These are phyloP conservation scores for Pocillopora grandis DNA, from an alignment of 92 coral and sea anemone genomes.

Conservation along the genomic window DNA sequence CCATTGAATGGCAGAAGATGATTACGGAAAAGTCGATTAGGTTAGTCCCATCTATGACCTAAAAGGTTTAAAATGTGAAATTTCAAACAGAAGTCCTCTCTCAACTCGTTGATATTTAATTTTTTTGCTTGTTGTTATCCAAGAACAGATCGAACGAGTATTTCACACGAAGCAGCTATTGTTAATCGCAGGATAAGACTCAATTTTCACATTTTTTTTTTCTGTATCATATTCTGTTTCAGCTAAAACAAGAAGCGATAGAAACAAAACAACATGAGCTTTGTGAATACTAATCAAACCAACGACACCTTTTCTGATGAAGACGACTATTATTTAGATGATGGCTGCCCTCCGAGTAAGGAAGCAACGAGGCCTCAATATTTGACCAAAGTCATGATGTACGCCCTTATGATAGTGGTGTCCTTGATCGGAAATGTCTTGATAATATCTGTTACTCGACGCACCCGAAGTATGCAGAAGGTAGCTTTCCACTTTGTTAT, in stretches of 20 bases:
- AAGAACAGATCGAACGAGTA: neutral
- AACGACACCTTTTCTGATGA: conserved; percentile 12
- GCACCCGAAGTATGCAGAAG: conserved; percentile 44
- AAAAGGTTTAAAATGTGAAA: no score
- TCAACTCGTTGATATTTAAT: neutral
- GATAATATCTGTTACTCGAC: conserved; percentile 43
- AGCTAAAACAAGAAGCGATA: no score
- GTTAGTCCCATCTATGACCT: no score
- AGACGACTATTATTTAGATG: neutral
- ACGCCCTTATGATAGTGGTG: conserved; percentile 25
- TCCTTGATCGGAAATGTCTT: conserved; percentile 60
- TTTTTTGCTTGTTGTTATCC: neutral
- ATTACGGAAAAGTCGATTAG: no score
- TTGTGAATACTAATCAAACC: conserved; percentile 11
- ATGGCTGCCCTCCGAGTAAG: conserved; percentile 20
- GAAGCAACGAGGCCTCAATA: conserved; percentile 14
- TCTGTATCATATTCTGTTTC: neutral
- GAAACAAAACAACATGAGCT: conserved; percentile 7
- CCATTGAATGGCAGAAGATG: no score
- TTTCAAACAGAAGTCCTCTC: neutral
- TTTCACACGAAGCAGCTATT: neutral
- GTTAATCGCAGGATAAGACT: neutral
- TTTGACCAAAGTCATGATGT: conserved; percentile 41
- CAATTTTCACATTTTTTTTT: neutral
- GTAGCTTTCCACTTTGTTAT: conserved; percentile 57